Conservation (phyloP, 2,113 vertebrate species). For the Mormoops blainvillei region DNA sequence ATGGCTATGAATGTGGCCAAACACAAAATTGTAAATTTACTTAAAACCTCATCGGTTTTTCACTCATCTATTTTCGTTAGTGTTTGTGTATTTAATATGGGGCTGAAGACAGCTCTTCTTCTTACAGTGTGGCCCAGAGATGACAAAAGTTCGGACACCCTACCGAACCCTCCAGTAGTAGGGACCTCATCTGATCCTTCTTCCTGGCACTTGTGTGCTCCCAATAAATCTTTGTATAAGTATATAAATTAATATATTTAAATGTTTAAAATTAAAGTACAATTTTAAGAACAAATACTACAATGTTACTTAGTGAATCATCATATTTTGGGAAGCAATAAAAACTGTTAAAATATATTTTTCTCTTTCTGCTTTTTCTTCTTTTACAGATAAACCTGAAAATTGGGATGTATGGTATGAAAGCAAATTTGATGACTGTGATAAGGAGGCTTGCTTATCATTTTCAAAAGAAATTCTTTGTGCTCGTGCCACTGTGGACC, state of each 20-base stretch:
- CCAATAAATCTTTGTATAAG: background rate
- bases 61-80: no score
- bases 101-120: no score
- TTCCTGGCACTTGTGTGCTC: background rate
- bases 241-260: background rate
- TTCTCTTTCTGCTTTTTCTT: constrained; percentile 30
- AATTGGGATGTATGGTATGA: constrained; percentile 98
- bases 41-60: no score
- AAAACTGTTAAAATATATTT: background rate
- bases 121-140: no score
- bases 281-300: background rate
- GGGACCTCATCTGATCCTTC: background rate
- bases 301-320: background rate
- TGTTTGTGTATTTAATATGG: no score
- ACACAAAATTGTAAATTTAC: no score
- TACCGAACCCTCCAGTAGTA: background rate
- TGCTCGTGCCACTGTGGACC: constrained; percentile 94
- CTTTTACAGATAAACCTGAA: constrained; percentile 93
- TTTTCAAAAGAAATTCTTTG: constrained; percentile 98
- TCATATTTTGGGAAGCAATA: background rate
- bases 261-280: background rate
- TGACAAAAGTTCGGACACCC: no score
- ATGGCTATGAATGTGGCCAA: no score
- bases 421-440: constrained; percentile 97
- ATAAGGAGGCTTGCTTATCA: constrained; percentile 97